Conservation (phyloP, 2,113 vertebrate species). For the Cardinalis cardinalis region DNA sequence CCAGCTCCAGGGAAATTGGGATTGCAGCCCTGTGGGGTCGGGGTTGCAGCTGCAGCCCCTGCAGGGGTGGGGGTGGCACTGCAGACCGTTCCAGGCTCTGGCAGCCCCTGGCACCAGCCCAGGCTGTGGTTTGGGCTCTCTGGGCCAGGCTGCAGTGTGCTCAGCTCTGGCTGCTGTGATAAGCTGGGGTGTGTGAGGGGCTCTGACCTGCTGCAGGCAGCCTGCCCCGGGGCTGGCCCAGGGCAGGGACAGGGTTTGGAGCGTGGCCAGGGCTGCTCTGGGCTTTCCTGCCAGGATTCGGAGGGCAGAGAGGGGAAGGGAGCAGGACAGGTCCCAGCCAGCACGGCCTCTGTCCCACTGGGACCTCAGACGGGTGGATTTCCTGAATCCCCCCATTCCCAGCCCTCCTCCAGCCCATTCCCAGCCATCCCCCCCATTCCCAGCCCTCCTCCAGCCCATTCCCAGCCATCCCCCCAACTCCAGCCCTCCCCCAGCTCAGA, state of each 20-base stretch:
- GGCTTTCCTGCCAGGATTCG: not conserved
- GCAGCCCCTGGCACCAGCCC: not conserved
- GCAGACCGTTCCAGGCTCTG: rapidly evolving
- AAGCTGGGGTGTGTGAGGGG: not conserved
- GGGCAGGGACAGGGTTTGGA: not conserved
- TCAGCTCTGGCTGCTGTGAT: not conserved
- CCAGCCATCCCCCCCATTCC: not conserved
- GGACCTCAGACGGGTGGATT: not conserved
- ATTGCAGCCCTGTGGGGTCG: too few relatives aligned
- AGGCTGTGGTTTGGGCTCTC: rapidly evolving
- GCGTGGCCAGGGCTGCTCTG: rapidly evolving
- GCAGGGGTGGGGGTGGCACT: rapidly evolving
- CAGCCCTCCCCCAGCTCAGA: not conserved
- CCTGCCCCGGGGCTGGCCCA: not conserved
- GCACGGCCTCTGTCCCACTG: rapidly evolving
- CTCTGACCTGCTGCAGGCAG: not conserved
- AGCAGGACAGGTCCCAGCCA: not conserved
- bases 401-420: not conserved
- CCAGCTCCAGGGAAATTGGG: not conserved
- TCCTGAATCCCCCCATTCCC: not conserved
- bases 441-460: not conserved
- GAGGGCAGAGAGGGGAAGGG: not conserved
- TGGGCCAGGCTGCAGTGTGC: not conserved
- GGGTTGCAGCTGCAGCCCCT: not conserved
- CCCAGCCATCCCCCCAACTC: not conserved